These are phyloP conservation scores for Chalcis sispes DNA, from an alignment of 2,888 invertebrate genomes.

Conservation along the genomic window DNA sequence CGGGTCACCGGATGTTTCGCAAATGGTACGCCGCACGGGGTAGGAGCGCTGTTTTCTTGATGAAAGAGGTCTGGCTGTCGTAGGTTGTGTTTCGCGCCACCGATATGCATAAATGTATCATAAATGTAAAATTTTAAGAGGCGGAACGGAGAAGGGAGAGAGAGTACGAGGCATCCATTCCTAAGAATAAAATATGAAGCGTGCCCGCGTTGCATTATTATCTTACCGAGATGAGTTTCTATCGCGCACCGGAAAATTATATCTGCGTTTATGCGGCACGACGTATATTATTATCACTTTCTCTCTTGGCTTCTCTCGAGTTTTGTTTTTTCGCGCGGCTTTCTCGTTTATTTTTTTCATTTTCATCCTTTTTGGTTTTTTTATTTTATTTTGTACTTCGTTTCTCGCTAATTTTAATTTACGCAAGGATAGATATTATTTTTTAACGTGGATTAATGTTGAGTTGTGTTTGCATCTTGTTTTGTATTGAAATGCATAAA, in stretches of 20 bases:
- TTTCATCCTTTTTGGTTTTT: background rate
- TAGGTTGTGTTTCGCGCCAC: too few species aligned
- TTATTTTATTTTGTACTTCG: background rate
- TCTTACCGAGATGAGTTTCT: background rate
- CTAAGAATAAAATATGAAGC: constrained; percentile 11
- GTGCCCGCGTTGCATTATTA: constrained; percentile 19
- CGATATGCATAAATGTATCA: constrained; percentile 46
- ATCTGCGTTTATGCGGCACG: background rate
- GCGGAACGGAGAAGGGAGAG: background rate
- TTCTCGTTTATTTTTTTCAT: too few species aligned
- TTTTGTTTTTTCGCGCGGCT: background rate
- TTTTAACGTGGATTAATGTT: too few species aligned
- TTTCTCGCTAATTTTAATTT: too few species aligned
- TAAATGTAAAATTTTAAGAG: constrained; percentile 35
- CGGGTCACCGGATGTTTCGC: constrained; percentile 43
- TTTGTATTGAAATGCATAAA: too few species aligned
- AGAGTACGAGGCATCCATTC: background rate
- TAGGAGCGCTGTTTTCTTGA: constrained; percentile 32
- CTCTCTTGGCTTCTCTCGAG: background rate
- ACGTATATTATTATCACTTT: constrained; percentile 10
- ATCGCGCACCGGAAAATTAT: constrained; percentile 42
- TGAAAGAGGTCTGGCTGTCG: constrained; percentile 17
- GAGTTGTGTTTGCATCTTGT: background rate
- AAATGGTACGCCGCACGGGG: constrained; percentile 20
- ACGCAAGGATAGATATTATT: too few species aligned